These are phyloP conservation scores for Danaus plexippus DNA, from an alignment of 1,140 invertebrate genomes.

Conservation along the genomic window DNA sequence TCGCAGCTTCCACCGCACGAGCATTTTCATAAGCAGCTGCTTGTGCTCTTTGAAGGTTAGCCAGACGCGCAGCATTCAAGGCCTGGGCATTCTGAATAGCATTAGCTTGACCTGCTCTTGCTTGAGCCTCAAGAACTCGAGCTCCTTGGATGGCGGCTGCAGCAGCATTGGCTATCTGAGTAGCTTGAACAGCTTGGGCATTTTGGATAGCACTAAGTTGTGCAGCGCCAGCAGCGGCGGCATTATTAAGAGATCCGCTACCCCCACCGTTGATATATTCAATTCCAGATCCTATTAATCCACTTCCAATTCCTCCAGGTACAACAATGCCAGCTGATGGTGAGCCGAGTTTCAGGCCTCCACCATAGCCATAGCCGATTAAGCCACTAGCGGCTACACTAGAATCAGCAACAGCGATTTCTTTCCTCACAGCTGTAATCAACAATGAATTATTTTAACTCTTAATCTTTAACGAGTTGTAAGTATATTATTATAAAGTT, in stretches of 20 bases:
- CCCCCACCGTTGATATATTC: conserved; percentile 14
- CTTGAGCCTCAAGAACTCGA: conserved; percentile 48
- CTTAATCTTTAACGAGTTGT: no score
- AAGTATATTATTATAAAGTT: no score
- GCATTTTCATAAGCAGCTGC: conserved; percentile 58
- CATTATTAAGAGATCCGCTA: conserved; percentile 43
- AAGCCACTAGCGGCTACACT: conserved; percentile 34
- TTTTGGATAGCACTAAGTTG: conserved; percentile 62
- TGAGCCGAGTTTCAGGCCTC: conserved; percentile 19
- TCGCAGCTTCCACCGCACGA: conserved; percentile 49
- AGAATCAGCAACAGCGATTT: conserved; percentile 30
- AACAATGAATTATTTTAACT: no score
- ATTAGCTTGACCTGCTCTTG: conserved; percentile 46
- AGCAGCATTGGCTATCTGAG: conserved; percentile 53
- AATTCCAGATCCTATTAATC: conserved; percentile 18
- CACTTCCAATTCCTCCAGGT: conserved; percentile 18
- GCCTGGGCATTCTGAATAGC: conserved; percentile 58
- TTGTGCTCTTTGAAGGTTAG: conserved; percentile 55
- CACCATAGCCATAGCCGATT: conserved; percentile 15
- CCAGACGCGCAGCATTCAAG: conserved; percentile 50
- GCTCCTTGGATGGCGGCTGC: conserved; percentile 56
- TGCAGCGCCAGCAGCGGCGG: conserved; percentile 50
- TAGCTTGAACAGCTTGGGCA: conserved; percentile 58
- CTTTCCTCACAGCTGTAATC: conserved; percentile 33
- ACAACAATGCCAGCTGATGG: conserved; percentile 7